Conservation (phyloP, 2,797 vertebrate species). For the Premnoplex brunnescens region DNA sequence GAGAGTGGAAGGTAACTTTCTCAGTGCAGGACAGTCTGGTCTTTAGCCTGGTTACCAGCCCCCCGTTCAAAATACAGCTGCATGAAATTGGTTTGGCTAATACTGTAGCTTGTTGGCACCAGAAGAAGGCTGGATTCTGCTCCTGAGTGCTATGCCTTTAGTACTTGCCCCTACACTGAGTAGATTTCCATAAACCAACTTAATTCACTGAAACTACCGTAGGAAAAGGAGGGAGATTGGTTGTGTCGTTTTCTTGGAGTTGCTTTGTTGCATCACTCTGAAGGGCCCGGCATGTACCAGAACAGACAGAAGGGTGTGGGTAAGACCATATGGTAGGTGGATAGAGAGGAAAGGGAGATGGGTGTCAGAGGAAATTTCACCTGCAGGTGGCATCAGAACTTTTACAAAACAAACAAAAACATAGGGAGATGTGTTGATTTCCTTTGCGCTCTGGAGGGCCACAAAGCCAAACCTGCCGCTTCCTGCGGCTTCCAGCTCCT, state of each 20-base stretch:
- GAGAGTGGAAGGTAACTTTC: neutral
- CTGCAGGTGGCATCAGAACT: neutral
- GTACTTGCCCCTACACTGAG: neutral
- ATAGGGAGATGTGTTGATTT: accelerated
- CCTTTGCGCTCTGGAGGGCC: too few relatives aligned
- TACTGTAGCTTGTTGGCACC: neutral
- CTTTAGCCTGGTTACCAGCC: neutral
- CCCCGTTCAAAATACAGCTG: neutral
- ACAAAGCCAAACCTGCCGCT: neutral
- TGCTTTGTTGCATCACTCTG: neutral
- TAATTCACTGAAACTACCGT: neutral
- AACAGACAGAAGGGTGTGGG: neutral
- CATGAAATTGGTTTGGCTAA: neutral
- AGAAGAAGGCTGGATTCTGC: neutral
- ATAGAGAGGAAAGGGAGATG: neutral
- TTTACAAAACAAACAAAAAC: neutral
- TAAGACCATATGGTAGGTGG: accelerated
- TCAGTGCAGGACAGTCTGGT: neutral
- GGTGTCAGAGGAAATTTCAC: neutral
- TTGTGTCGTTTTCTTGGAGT: neutral
- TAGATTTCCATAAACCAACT: neutral
- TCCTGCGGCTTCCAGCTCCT: neutral
- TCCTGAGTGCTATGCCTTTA: neutral
- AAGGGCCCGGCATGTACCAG: neutral
- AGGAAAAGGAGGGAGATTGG: neutral